Base-by-base conservation (phyloP, 2,113 vertebrate genomes). In the Corydoras sp. region DNA sequence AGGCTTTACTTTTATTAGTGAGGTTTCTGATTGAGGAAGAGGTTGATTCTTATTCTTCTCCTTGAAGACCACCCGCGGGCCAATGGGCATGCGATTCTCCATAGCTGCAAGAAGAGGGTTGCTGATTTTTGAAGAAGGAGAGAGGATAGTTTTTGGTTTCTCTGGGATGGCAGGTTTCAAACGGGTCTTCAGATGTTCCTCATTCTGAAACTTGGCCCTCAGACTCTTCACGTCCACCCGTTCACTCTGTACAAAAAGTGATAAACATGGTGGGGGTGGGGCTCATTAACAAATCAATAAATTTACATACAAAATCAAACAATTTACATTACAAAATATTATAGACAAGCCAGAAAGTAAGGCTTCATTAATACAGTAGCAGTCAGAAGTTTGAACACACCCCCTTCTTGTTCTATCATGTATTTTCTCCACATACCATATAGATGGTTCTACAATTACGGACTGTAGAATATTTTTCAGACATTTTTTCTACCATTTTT, bases 151-250 rank as follows among this genome's bases (percentile, higher is more conserved):
- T 65, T 76, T 84, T 15, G 89, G 85, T 73, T 88, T 91, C 7
- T 84, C 76, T 55, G 83, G 81, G 54, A 87, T 60, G 73, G 62
- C 48, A 69, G 88, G 87, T 85, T 81, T 91, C n/a, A 5, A 59
- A 43, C 14, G 82, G 49, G 80, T 77, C 59, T 75, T 86, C 60
- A 81, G 18, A 60, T 63, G 15, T 58, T 63, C 77, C 9, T 86
- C 74, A 5, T 85, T 81, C 77, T 88, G 85, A 71, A 90, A 89
- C 83, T 77, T 84, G 32, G 87, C 87, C 78, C 63, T 85, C 31
- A 89, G 24, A 63, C 81, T 72, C 35, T 87, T 75, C 51, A 91
- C 88, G 77, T 89, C 87, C 72, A 85, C 15, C 2, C 30, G n/a
- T 50, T 79, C 78, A 7, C 80, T 82, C 85, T 88, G 63, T 60